phyloP scores from a whole-genome alignment of 37 sponge, comb jelly and placozoan species.

The Agelas oroides region DNA sequence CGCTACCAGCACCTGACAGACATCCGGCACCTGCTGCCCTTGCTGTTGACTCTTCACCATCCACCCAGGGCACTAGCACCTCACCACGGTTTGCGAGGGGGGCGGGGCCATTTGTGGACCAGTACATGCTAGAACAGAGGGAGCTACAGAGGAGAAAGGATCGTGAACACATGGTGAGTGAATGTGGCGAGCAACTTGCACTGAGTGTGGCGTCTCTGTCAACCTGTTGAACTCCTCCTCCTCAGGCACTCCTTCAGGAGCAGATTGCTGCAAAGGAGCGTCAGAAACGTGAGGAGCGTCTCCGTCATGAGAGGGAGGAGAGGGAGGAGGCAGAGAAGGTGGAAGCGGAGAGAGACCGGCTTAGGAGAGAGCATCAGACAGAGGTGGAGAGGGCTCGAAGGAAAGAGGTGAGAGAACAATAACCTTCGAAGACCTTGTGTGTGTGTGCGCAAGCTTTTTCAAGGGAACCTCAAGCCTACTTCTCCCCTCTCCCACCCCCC shows the following conservation, averaged over 20 bases:
- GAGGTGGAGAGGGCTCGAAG: conserved; percentile 25
- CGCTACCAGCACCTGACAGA: no score
- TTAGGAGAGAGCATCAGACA: not conserved
- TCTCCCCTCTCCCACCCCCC: not conserved
- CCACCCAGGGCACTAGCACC: no score
- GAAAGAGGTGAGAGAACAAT: conserved; percentile 37
- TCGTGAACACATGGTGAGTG: conserved; percentile 39
- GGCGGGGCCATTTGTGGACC: conserved; percentile 58
- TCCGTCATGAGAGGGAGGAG: conserved; percentile 11
- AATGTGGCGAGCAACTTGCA: not conserved
- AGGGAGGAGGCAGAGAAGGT: conserved; percentile 16
- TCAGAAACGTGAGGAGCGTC: not conserved
- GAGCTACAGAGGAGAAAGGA: conserved; percentile 36
- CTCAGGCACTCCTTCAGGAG: not conserved
- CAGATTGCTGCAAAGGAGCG: conserved; percentile 41
- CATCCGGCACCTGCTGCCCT: no score
- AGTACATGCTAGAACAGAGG: conserved; percentile 26
- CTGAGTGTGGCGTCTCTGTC: no score
- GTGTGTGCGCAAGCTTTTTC: no score
- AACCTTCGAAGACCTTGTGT: not conserved
- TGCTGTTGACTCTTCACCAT: no score
- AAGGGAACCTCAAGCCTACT: no score
- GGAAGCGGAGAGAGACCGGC: conserved; percentile 20
- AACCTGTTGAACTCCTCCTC: no score
- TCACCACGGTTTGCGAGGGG: conserved; percentile 8